Evolutionary conservation across 2,888 invertebrate species (phyloP), one percentile per base, ranked within the genome.

Genomic region (Stenichneumon culpator): DNA sequence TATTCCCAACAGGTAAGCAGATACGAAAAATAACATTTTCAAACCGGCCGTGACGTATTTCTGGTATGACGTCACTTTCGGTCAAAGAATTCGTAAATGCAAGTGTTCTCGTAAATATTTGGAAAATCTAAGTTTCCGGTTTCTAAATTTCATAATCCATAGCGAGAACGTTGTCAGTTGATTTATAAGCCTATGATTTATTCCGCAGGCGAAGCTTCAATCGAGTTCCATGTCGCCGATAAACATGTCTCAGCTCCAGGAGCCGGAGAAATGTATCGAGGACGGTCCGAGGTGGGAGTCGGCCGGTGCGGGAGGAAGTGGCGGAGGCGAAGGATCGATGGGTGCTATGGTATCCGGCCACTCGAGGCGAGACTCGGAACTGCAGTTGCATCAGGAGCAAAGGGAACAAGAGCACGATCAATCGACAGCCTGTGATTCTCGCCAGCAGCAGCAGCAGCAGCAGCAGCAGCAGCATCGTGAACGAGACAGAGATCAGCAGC

Each of bases 221-320:
- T 47, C 86, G 25, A 86, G 52, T 70, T 69, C 83, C 7, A 78
- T 86, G 63, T 88, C 88, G 28, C 86, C 85, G 25, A 63, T 89
- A 63, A 88, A 86, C 69, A 82, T 86, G 78, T 87, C 86, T 57
- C 89, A 86, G 73, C 80, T 89, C 16, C 88, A 89, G 57, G 89
- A 90, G 32, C 81, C 84, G 11, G 83, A 87, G 16, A 90, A 90
- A 83, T 81, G 84, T 80, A 79, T 74, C n/a, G 89, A 89, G 16
- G 83, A 86, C 32, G 84, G 82, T 14, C 94, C 94, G 75, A 94
- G 94, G 57, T 79, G 90, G 92, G 83, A 94, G 92, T 90, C 91
- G 36, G 65, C 68, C 47, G 81, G 72, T 28, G 44, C 47, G 1
- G 81, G 92, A 92, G 47, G 94, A 93, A 52, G 16, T 52, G 25